phyloP scores from a whole-genome alignment of 2,113 vertebrate species.

The Amblyopsis rosae region DNA sequence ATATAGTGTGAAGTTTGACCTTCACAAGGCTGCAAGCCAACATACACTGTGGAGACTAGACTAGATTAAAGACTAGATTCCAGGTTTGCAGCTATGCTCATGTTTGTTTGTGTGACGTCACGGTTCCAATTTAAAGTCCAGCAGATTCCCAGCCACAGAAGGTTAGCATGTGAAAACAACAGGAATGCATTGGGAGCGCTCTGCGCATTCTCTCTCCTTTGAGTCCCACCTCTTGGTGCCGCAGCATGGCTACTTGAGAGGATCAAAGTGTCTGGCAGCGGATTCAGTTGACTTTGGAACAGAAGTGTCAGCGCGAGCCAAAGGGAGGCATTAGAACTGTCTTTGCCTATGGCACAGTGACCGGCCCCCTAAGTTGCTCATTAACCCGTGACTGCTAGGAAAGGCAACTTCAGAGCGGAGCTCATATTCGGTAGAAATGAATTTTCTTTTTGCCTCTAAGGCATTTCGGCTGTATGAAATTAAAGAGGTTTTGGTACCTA shows the following conservation, averaged over 20 bases:
- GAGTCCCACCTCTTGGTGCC: conserved; percentile 25
- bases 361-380: conserved; percentile 52
- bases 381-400: conserved; percentile 44
- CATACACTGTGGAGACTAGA: no score
- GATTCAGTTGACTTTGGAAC: conserved; percentile 50
- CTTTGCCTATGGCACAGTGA: conserved; percentile 52
- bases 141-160: no score
- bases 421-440: conserved; percentile 26
- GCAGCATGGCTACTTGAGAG: conserved; percentile 41
- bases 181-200: conserved; percentile 21
- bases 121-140: no score
- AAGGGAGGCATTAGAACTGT: conserved; percentile 54
- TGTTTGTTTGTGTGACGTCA: no score
- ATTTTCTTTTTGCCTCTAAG: conserved; percentile 6
- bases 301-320: conserved; percentile 41
- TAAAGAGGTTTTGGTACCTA: background rate
- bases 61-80: no score
- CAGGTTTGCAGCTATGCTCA: no score
- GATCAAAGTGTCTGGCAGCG: conserved; percentile 55
- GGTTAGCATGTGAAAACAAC: conserved; percentile 3
- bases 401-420: conserved; percentile 46
- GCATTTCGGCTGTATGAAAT: conserved; percentile 18
- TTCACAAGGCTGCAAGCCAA: no score
- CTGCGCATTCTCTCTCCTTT: conserved; percentile 23
- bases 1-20: no score